Base-by-base conservation (phyloP, 2,113 vertebrate species). In the Pungitius pungitius region DNA sequence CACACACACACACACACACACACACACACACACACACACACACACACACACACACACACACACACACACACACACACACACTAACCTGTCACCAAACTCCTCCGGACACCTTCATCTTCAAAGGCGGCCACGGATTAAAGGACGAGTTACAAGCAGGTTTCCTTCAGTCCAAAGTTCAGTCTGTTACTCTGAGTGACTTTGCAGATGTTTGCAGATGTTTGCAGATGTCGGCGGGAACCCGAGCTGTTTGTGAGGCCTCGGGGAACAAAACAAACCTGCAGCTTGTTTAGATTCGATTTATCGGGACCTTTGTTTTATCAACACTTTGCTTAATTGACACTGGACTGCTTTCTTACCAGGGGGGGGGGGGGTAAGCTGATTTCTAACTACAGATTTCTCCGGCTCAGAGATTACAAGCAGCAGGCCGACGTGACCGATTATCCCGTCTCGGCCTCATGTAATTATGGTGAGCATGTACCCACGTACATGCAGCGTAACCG, bases 121-220 rank as follows among this genome's bases (percentile, higher is more conserved):
- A 77, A 79, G 49, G 52, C 37, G 51, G n/a, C n/a, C 14, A 26
- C 2, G 26, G 70, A 75, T 82, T 69, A 78, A 47, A 81, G 75
- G 72, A 70, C 71, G 72, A 27, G 42, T 88, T 75, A 61, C 72
- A 71, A 15, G 59, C 2, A 22, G 51, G 26, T 35, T 43, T 52
- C 40, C 47, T 64, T 63, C 15, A 49, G 15, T n/a, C 10, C 17
- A 54, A 43, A 68, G 39, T 67, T 73, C 8, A 59, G 33, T n/a
- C n/a, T 69, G 20, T 20, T 18, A 33, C 45, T 24, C 15, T 2
- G 27, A 57, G 30, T 20, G 10, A 35, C 55, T 20, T 30, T 30
- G 30, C 30, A 30, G 30, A 30, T 3, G 55, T 11, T 35, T 3
- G 17, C 18, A 57, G 27, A 57, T 45, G 26, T 17, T 45, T 45